phyloP scores from a whole-genome alignment of 2,113 vertebrate genomes.

The Cinclus mexicanus region DNA sequence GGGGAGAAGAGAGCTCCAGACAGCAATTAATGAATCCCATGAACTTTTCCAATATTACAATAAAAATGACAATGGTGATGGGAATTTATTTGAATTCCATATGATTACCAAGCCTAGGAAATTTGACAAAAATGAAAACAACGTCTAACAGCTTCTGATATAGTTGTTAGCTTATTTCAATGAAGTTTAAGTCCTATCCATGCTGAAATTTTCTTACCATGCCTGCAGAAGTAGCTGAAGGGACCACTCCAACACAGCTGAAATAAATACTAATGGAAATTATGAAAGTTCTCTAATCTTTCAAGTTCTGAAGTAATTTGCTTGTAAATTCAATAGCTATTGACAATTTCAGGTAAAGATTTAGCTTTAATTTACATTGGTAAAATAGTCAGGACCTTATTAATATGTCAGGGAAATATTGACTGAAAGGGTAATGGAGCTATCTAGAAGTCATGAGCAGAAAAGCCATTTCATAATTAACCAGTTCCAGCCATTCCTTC shows the following conservation, averaged over 20 bases:
- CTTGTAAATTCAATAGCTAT: neutral
- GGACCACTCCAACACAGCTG: neutral
- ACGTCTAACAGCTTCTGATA: neutral
- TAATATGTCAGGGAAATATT: neutral
- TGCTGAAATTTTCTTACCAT: neutral
- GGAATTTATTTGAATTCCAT: neutral
- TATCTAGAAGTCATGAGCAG: neutral
- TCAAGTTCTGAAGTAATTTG: neutral
- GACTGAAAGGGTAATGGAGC: neutral
- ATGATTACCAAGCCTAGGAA: neutral
- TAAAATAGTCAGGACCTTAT: neutral
- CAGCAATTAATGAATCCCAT: neutral
- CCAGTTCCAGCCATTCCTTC: neutral
- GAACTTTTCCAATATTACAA: neutral
- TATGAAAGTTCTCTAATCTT: neutral
- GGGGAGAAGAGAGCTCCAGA: neutral
- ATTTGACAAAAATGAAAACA: neutral
- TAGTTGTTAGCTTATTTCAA: constrained; percentile 14
- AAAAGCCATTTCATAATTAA: neutral
- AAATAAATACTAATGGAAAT: constrained; percentile 33
- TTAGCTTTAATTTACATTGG: neutral
- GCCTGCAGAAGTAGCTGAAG: neutral
- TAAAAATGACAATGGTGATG: neutral
- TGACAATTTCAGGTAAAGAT: constrained; percentile 10
- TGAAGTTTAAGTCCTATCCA: neutral